A percentile compares a stretch with the other conserved stretches of the same genome.
phyloP scores from a whole-genome alignment of 2,888 invertebrate genomes.

The Sarcophaga caerulescens region DNA sequence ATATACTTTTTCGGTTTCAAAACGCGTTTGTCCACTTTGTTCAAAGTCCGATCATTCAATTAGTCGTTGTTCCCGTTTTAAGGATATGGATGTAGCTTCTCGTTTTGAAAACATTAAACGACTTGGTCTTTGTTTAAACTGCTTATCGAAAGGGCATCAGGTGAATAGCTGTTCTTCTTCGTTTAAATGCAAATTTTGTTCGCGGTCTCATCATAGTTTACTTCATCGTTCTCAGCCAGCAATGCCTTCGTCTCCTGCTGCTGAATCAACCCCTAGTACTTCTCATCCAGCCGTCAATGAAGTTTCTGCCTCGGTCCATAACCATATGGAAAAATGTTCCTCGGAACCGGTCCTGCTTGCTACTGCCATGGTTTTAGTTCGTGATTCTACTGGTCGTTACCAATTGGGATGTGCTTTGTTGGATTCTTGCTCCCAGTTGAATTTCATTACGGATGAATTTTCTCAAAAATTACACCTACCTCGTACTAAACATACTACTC shows the following conservation, averaged over 20 bases:
- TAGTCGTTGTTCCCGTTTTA: conserved; percentile 29
- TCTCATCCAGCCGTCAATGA: conserved; percentile 9
- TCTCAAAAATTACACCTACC: too few species aligned
- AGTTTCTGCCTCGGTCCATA: conserved; percentile 3
- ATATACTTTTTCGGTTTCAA: conserved; percentile 17
- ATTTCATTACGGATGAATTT: too few species aligned
- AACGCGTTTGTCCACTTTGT: conserved; percentile 18
- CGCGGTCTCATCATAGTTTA: conserved; percentile 44
- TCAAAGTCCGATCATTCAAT: conserved; percentile 17
- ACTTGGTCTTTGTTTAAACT: conserved; percentile 21
- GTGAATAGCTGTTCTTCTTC: too few species aligned
- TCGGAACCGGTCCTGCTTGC: conserved; percentile 45
- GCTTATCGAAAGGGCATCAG: background rate
- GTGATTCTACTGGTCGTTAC: background rate
- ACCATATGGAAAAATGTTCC: conserved; percentile 36
- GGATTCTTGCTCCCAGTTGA: too few species aligned
- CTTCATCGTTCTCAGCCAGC: conserved; percentile 31
- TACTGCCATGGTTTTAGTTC: conserved; percentile 53
- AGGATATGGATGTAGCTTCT: background rate
- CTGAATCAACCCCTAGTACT: background rate
- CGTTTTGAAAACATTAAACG: conserved; percentile 38
- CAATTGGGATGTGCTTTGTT: too few species aligned
- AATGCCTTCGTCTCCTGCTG: background rate
- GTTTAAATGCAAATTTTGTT: conserved; percentile 35
- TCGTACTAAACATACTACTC: too few species aligned